Base-by-base conservation (phyloP, 92 coral and sea anemone genomes). In the Palythoa grandis region DNA sequence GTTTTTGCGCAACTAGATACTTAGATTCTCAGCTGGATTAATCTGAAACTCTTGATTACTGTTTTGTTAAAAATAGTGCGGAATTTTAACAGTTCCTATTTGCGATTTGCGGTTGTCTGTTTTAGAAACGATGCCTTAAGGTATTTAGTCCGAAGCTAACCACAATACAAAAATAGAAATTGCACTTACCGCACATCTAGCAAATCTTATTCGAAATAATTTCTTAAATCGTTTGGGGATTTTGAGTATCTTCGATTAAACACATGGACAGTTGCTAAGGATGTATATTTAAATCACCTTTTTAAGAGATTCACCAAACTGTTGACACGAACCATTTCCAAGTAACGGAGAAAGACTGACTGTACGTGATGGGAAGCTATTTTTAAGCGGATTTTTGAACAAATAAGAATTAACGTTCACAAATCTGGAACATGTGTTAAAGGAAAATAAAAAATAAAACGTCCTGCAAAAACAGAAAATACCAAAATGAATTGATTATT, bases 31-130 rank as follows among this genome's bases (percentile, higher is more conserved):
- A 17, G 25, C 17, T 8, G 22, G 52, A 77, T 37, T 20, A 16
- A 15, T 25, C 53, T 57, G 50, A 57, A 13, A 16, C 11, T 50
- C 4, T 20, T 5, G 11, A 14, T 20, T 8, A 7, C n/a, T 20
- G 14, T 74, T 50, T 29, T 52, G 79, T 61, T 75, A 75, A 75
- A 75, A 75, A 52, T 78, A 60, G 78, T 10, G 2, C 3, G 53
- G 24, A 10, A 24, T 38, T n/a, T 37, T 38, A 35, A 11, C 25
- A 29, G 35, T 16, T 57, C 25, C 40, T 63, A 24, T 63, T 10
- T 60, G 66, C 68, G 37, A 54, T 25, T 24, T 35, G 52, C 3
- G 35, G 71, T 29, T 9, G 20, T 8, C 72, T 61, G 24, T 38
- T 56, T 1, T 63, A 12, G 17, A 38, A 14, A 77, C 2, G 40